Conservation (phyloP, 2,113 vertebrate species). For the pig (Sus scrofa) region T2T-Sscrofa CM000819.6:76103001-76103500, state of each 20-base stretch:
- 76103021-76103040: not conserved
- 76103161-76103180: not conserved
- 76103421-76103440: not conserved
- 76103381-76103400: not conserved
- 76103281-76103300: not conserved
- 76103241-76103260: not conserved
- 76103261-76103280: not conserved
- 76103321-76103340: not conserved
- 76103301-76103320: not conserved
- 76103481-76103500: not conserved
- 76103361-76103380: not conserved
- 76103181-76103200: not conserved
- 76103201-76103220: not conserved
- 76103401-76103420: not conserved
- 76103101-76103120: not conserved
- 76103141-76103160: not conserved
- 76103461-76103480: not conserved
- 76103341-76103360: not conserved
- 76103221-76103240: not conserved
- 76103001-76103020: not conserved
- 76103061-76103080: not conserved
- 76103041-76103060: not conserved
- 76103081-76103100: not conserved
- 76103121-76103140: not conserved
- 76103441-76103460: not conserved